Evolutionary conservation across 2,113 vertebrate species (phyloP).

Genomic region (Gymnogyps californianus): DNA sequence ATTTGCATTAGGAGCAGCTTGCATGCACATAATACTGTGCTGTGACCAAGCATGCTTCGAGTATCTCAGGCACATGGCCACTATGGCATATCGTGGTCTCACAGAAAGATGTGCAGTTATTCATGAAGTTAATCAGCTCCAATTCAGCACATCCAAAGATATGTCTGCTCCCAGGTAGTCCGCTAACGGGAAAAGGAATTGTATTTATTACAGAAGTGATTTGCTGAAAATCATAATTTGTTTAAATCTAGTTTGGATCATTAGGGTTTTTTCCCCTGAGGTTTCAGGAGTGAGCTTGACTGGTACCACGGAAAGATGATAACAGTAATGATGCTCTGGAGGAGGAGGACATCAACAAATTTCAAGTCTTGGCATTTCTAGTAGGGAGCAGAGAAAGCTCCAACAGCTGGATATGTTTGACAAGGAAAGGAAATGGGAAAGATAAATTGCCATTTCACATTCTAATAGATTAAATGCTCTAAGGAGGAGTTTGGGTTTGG

Average conservation of each 20-base stretch:
- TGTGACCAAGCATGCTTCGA: background rate
- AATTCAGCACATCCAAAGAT: background rate
- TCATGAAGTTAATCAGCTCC: background rate
- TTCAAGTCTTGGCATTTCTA: background rate
- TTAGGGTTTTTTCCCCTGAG: background rate
- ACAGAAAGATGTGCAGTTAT: background rate
- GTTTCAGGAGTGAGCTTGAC: background rate
- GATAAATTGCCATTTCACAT: slow-evolving; percentile 53
- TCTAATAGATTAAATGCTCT: slow-evolving; percentile 33
- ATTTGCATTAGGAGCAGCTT: background rate
- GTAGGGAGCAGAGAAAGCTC: slow-evolving; percentile 5
- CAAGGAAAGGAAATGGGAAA: slow-evolving; percentile 48
- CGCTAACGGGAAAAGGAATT: background rate
- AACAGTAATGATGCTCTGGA: background rate
- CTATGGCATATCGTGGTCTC: background rate
- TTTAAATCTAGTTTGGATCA: background rate
- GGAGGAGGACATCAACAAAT: background rate
- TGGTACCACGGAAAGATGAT: background rate
- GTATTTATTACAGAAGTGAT: background rate
- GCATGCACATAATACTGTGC: background rate
- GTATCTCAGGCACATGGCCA: background rate
- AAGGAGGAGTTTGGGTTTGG: background rate
- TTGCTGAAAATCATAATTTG: background rate
- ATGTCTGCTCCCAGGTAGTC: background rate
- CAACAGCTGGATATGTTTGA: slow-evolving; percentile 53